Percentiles rank a stretch among this genome's conserved stretches.
Conservation (phyloP, 2,797 vertebrate species). For the Microcaecilia unicolor region DNA sequence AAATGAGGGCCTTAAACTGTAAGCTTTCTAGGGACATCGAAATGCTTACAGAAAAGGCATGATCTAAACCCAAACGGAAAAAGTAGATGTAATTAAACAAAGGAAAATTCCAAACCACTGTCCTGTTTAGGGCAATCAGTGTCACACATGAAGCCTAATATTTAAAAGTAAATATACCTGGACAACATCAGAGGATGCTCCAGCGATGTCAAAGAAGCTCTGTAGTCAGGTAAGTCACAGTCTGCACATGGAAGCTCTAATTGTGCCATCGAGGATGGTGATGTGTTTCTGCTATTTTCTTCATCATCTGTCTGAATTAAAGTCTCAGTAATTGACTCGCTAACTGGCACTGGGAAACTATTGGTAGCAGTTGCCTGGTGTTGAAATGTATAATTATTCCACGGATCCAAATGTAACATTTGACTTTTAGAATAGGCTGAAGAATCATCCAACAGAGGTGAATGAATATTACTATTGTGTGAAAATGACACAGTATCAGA, state of each 20-base stretch:
- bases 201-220: slow-evolving; percentile 41
- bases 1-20: too few species aligned
- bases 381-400: slow-evolving; percentile 32
- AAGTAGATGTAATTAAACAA: too few species aligned
- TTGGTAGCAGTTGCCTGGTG: slow-evolving; percentile 18
- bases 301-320: slow-evolving; percentile 58
- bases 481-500: slow-evolving; percentile 69
- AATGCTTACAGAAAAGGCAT: too few species aligned
- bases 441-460: slow-evolving; percentile 34
- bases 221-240: slow-evolving; percentile 42
- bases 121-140: too few species aligned
- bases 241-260: slow-evolving; percentile 29
- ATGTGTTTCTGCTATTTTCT: slow-evolving; percentile 50
- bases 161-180: slow-evolving; percentile 52
- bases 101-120: too few species aligned
- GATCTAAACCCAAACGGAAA: too few species aligned
- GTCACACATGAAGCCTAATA: too few species aligned
- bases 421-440: slow-evolving; percentile 28
- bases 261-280: slow-evolving; percentile 36
- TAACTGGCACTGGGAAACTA: slow-evolving; percentile 5
- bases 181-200: slow-evolving; percentile 85
- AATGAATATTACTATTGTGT: slow-evolving; percentile 55
- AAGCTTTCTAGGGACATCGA: too few species aligned
- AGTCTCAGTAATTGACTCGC: slow-evolving; percentile 24
- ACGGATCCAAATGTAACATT: slow-evolving; percentile 28